Percentiles rank a stretch among this genome's conserved stretches.
phyloP scores from a whole-genome alignment of 2,113 vertebrate genomes.

The Esox niger region DNA sequence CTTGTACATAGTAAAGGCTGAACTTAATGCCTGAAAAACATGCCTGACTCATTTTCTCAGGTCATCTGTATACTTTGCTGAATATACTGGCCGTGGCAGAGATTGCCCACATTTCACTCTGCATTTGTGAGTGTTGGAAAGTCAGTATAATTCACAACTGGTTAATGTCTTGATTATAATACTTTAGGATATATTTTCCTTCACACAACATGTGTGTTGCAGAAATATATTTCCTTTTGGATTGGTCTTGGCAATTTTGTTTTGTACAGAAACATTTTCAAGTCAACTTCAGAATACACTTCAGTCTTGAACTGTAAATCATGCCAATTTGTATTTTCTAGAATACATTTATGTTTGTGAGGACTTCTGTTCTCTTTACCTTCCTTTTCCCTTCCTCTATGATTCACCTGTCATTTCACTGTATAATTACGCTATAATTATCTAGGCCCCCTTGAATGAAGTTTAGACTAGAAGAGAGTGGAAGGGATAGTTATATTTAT shows the following conservation, averaged over 20 bases:
- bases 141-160: slow-evolving; percentile 38
- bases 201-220: slow-evolving; percentile 18
- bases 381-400: slow-evolving; percentile 36
- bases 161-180: slow-evolving; percentile 28
- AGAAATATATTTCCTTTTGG: slow-evolving; percentile 24
- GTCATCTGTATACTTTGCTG: slow-evolving; percentile 28
- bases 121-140: slow-evolving; percentile 51
- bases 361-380: slow-evolving; percentile 21
- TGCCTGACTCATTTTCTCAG: slow-evolving; percentile 15
- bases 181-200: slow-evolving; percentile 22
- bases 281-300: slow-evolving; percentile 41
- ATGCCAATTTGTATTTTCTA: slow-evolving; percentile 39
- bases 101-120: slow-evolving; percentile 54
- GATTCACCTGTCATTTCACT: slow-evolving; percentile 32
- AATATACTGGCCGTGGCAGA: slow-evolving; percentile 20
- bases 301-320: slow-evolving; percentile 43
- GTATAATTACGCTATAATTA: slow-evolving; percentile 32
- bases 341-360: slow-evolving; percentile 24
- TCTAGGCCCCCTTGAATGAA: slow-evolving; percentile 21
- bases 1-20: slow-evolving; percentile 27
- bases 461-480: slow-evolving; percentile 38
- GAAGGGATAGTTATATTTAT: slow-evolving; percentile 42
- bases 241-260: slow-evolving; percentile 20
- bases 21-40: slow-evolving; percentile 8
- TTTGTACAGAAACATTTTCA: slow-evolving; percentile 38